These are phyloP conservation scores for Plestiodon gilberti DNA, from an alignment of 2,113 vertebrate species.

Conservation along the genomic window DNA sequence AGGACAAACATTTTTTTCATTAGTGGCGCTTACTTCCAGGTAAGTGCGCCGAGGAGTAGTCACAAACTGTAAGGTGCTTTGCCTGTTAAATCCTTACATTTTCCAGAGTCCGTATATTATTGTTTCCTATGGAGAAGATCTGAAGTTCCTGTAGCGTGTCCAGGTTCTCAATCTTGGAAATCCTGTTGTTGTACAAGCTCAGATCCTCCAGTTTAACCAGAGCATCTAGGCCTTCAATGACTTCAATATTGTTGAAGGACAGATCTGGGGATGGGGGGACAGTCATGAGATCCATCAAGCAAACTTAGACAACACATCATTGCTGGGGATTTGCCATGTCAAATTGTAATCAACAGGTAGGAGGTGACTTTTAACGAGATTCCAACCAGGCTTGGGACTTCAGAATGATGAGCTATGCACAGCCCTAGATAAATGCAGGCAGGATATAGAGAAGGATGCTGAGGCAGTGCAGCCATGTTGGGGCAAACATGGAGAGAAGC, in stretches of 20 bases:
- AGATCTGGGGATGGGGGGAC: constrained; percentile 83
- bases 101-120: constrained; percentile 79
- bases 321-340: too few relatives aligned
- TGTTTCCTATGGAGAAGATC: constrained; percentile 86
- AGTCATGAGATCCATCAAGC: constrained; percentile 5
- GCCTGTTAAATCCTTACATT: constrained; percentile 75
- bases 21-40: too few relatives aligned
- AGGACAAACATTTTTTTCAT: not conserved
- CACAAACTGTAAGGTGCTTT: not conserved
- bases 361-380: not conserved
- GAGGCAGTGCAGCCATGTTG: not conserved
- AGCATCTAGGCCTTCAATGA: constrained; percentile 86
- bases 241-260: constrained; percentile 92
- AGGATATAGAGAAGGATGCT: not conserved
- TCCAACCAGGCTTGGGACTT: not conserved
- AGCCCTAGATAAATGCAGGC: not conserved
- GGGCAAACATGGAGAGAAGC: not conserved
- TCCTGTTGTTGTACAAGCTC: constrained; percentile 87
- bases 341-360: not conserved
- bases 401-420: not conserved
- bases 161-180: constrained; percentile 88
- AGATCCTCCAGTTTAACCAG: constrained; percentile 88
- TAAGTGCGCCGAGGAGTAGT: not conserved
- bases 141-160: constrained; percentile 83
- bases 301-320: not conserved